A percentile compares a stretch with the other conserved stretches of the same genome.
Evolutionary conservation across 2,797 vertebrate species (phyloP).

Genomic region (Platalea minor): DNA sequence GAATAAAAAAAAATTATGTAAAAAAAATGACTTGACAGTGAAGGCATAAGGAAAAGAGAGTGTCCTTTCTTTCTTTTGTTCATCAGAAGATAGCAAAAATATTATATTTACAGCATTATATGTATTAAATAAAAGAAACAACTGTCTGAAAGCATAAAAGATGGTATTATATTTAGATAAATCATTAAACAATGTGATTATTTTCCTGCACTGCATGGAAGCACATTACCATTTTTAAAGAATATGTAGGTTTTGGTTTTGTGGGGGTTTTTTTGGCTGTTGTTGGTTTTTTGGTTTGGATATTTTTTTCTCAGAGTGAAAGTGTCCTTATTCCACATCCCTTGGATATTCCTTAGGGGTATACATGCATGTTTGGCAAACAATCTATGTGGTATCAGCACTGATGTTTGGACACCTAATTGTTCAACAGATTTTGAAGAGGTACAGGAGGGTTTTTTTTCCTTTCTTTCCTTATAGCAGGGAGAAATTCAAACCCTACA

Average conservation of each 20-base stretch:
- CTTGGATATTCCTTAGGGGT: not conserved
- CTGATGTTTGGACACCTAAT: not conserved
- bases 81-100: not conserved
- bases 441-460: not conserved
- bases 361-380: not conserved
- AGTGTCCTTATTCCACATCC: not conserved
- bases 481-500: not conserved
- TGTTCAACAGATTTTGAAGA: not conserved
- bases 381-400: not conserved
- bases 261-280: too few relatives aligned
- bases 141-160: not conserved
- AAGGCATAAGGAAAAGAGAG: not conserved
- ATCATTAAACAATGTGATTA: not conserved
- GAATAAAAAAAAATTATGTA: too few relatives aligned
- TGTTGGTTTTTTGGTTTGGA: not conserved
- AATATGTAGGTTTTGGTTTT: fast-evolving
- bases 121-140: not conserved
- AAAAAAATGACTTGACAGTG: not conserved
- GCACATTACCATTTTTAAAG: not conserved
- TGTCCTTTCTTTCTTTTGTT: not conserved
- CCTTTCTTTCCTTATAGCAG: not conserved
- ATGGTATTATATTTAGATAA: not conserved
- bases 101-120: not conserved
- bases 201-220: not conserved
- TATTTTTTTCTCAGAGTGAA: too few relatives aligned